Percentiles rank a stretch among this genome's conserved stretches.
Conservation (phyloP, 2,113 vertebrate genomes). For the Furnarius figulus region DNA sequence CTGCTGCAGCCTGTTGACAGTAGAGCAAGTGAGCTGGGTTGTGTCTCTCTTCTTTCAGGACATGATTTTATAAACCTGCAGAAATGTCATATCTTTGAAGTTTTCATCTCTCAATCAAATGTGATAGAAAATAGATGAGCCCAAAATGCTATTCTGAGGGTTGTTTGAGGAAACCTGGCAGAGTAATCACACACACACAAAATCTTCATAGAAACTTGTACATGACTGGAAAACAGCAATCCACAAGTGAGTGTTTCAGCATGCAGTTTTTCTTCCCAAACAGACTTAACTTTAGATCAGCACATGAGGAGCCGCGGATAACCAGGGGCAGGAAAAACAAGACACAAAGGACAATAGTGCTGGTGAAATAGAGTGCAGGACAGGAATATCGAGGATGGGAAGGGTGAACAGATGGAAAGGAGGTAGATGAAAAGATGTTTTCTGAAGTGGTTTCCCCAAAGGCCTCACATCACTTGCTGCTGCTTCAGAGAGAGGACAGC, state of each 20-base stretch:
- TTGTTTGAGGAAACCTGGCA: not conserved
- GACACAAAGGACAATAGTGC: accelerated
- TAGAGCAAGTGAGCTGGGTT: not conserved
- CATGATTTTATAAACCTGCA: not conserved
- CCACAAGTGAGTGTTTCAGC: accelerated
- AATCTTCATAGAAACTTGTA: not conserved
- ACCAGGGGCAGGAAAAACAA: not conserved
- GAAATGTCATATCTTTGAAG: not conserved
- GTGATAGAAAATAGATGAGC: not conserved
- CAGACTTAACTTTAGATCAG: not conserved
- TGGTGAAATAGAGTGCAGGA: not conserved
- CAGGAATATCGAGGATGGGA: not conserved
- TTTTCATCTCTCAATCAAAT: not conserved
- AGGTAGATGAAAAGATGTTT: not conserved
- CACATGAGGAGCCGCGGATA: not conserved
- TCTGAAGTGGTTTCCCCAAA: not conserved
- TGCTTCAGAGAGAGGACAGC: accelerated
- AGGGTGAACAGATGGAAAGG: not conserved
- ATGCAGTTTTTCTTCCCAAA: not conserved
- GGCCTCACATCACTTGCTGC: not conserved
- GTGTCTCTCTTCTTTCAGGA: not conserved
- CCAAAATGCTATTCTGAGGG: not conserved
- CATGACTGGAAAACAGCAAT: not conserved
- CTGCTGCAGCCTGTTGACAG: accelerated
- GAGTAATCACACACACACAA: not conserved